A percentile compares a stretch with the other conserved stretches of the same genome.
Conservation (phyloP, 1,140 invertebrate species). For the Eubasilissa regina region DNA sequence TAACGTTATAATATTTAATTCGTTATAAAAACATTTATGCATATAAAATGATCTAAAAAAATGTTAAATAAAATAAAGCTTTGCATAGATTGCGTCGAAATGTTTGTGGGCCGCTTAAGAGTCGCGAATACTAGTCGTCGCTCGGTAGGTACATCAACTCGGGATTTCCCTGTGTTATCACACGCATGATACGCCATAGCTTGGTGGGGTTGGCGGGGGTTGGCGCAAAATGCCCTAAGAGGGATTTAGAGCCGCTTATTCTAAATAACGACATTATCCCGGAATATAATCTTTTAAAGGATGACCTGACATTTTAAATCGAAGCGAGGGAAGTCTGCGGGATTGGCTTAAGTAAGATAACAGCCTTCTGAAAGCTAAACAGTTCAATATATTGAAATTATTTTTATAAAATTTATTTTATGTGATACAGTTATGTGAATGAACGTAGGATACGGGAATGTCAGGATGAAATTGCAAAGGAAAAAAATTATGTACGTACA, state of each 20-base stretch:
- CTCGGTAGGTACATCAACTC: neutral
- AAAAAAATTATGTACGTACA: no score
- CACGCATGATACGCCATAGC: constrained; percentile 21
- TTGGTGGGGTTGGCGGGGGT: neutral
- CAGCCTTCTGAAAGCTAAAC: neutral
- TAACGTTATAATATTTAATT: no score
- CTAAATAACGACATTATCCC: constrained; percentile 45
- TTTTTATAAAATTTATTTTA: no score
- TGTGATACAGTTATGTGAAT: no score
- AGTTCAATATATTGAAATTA: neutral
- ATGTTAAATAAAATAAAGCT: no score
- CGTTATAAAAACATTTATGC: no score
- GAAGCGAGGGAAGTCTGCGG: neutral
- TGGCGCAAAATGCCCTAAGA: constrained; percentile 8
- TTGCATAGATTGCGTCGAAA: neutral
- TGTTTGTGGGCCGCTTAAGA: constrained; percentile 7
- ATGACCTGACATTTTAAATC: constrained; percentile 36
- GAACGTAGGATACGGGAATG: no score
- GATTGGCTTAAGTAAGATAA: constrained; percentile 17
- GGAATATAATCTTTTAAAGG: constrained; percentile 45
- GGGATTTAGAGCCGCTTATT: constrained; percentile 43
- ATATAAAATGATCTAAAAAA: no score
- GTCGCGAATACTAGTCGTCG: neutral
- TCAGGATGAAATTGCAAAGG: no score
- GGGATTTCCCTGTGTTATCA: constrained; percentile 35